phyloP scores from a whole-genome alignment of 2,113 vertebrate genomes.

The Castor canadensis region DNA sequence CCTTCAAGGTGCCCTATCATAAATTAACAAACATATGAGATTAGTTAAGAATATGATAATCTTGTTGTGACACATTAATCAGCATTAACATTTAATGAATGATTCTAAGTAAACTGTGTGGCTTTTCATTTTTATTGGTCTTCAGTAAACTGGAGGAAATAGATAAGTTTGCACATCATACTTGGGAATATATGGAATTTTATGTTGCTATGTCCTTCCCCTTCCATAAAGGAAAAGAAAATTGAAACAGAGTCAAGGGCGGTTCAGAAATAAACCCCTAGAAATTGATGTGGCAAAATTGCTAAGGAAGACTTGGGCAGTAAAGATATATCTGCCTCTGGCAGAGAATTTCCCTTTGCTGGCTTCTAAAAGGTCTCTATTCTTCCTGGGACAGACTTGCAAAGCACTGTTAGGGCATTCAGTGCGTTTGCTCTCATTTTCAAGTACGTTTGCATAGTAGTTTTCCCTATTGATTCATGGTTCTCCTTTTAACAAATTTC shows the following conservation, averaged over 20 bases:
- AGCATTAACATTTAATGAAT: slow-evolving; percentile 57
- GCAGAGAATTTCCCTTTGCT: background rate
- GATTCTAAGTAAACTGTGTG: background rate
- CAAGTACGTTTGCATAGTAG: background rate
- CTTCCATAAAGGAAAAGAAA: background rate
- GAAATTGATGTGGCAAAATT: slow-evolving; percentile 5
- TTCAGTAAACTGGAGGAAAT: slow-evolving; percentile 16
- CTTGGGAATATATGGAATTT: background rate
- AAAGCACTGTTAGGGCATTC: background rate
- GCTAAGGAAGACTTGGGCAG: background rate
- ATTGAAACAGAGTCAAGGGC: background rate
- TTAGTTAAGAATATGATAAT: slow-evolving; percentile 47
- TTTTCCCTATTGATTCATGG: background rate
- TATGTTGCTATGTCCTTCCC: background rate
- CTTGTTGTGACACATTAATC: slow-evolving; percentile 57
- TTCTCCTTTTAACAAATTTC: slow-evolving; percentile 9
- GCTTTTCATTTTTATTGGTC: slow-evolving; percentile 21
- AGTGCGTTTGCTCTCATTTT: background rate
- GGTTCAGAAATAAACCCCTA: slow-evolving; percentile 19
- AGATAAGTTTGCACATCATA: background rate
- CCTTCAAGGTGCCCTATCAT: slow-evolving; percentile 47
- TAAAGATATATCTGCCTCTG: background rate
- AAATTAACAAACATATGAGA: slow-evolving; percentile 51
- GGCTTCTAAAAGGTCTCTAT: background rate
- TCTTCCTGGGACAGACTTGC: background rate